phyloP scores from a whole-genome alignment of 2,113 vertebrate genomes.

The Monarcha castaneiventris region DNA sequence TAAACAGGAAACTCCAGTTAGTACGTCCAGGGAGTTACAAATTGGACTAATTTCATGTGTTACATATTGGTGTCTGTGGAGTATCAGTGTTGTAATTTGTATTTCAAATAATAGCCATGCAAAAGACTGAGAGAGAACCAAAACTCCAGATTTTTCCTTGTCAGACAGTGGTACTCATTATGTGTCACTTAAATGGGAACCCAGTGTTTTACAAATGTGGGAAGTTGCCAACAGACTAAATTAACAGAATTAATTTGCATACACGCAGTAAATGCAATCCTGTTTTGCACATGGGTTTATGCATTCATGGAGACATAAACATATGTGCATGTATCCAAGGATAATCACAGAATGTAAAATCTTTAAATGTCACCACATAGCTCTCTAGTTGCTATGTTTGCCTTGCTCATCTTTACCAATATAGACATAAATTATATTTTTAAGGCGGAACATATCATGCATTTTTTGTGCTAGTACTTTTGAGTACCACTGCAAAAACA shows the following conservation, averaged over 20 bases:
- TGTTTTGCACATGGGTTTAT: background rate
- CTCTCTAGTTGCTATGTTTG: background rate
- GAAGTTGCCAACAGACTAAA: background rate
- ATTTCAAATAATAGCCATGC: background rate
- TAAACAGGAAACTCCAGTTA: background rate
- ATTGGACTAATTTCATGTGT: background rate
- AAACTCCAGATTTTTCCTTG: background rate
- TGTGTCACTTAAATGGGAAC: background rate
- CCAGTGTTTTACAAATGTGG: background rate
- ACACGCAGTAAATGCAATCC: background rate
- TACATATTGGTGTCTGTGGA: background rate
- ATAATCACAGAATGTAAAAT: background rate
- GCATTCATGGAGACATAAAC: background rate
- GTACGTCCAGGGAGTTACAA: background rate
- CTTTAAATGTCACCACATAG: background rate
- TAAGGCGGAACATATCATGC: background rate
- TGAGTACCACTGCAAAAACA: constrained; percentile 22
- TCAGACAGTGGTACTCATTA: constrained; percentile 38
- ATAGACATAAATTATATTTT: background rate
- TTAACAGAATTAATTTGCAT: background rate
- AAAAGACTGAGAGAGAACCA: background rate
- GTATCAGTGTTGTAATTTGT: background rate
- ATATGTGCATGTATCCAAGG: background rate
- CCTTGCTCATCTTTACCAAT: background rate
- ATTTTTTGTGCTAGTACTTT: constrained; percentile 7